A percentile compares a stretch with the other conserved stretches of the same genome.
Conservation (phyloP, 2,888 invertebrate genomes). For the Harpalus rubripes region DNA sequence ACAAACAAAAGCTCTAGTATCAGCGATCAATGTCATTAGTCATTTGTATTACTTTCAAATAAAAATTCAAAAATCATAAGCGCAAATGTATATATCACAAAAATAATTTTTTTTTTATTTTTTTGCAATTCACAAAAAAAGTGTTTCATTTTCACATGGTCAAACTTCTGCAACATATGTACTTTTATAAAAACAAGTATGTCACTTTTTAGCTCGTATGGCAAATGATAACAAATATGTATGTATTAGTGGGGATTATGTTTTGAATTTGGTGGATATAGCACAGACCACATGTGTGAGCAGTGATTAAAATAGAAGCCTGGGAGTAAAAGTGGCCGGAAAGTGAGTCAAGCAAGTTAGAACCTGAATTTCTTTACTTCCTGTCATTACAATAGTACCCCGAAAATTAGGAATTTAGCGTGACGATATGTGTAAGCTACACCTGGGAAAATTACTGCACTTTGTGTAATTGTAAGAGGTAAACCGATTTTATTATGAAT, state of each 20-base stretch:
- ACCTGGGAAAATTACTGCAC: constrained; percentile 7
- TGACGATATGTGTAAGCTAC: constrained; percentile 20
- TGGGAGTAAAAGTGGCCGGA: constrained; percentile 13
- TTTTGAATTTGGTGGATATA: background rate
- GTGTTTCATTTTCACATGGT: too few species aligned
- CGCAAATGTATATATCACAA: too few species aligned
- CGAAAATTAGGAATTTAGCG: constrained; percentile 26
- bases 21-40: too few species aligned
- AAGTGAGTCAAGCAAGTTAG: constrained; percentile 31
- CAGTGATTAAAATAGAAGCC: constrained; percentile 5
- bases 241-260: background rate
- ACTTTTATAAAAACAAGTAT: background rate
- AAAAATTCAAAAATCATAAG: too few species aligned
- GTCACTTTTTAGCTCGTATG: background rate
- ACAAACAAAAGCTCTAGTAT: too few species aligned
- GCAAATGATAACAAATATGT: background rate
- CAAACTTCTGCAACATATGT: background rate
- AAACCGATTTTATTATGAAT: background rate
- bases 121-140: background rate
- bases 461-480: background rate
- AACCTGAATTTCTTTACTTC: constrained; percentile 40
- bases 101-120: too few species aligned
- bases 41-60: too few species aligned
- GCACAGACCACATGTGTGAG: background rate
- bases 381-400: constrained; percentile 26